Base-by-base conservation (phyloP, 2,888 invertebrate genomes). In the Drosophila lutescens region DNA sequence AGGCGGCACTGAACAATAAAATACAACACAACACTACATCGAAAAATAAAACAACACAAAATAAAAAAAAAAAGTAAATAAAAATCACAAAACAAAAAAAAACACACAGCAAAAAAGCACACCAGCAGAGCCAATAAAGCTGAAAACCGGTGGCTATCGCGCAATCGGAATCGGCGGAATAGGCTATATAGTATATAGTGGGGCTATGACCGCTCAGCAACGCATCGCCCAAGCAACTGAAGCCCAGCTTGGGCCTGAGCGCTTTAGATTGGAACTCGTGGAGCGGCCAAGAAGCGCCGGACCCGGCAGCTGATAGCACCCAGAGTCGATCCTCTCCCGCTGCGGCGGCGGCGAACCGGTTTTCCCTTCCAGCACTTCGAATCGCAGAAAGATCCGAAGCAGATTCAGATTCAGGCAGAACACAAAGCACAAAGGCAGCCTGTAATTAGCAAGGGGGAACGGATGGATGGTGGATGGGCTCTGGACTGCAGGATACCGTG, bases 161-260 rank as follows among this genome's bases (percentile, higher is more conserved):
- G 34, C 12, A n/a, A 46, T 44, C 44, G 40, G 32, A 6, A 43
- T 47, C 4, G 12, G 34, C 34, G 36, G 44, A 20, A 56, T 32
- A 32, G 26, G 46, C 46, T 30, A 26, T 30, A 30, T 30, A 26
- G 13, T 43, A 3, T 46, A n/a, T 30, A 2, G 30, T n/a, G 26
- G 46, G 26, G 46, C 26, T 43, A 41, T 62, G 58, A 55, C 80
- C 60, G 80, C 80, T 60, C 83, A 69, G 74, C 78, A 76, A 70
- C 76, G 83, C 86, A 68, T 74, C 80, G 78, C 74, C 76, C 63
- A 43, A 61, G 68, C 80, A 87, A 85, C 88, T 85, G 76, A 88
- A 67, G 79, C 84, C 70, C 49, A 71, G 86, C 40, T 49, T 32
- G 58, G 17, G 58, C 55, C 26, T 32, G 58, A 32, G 40, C 15